These are phyloP conservation scores for Lapara coniferarum DNA, from an alignment of 2,888 invertebrate genomes.

Conservation along the genomic window DNA sequence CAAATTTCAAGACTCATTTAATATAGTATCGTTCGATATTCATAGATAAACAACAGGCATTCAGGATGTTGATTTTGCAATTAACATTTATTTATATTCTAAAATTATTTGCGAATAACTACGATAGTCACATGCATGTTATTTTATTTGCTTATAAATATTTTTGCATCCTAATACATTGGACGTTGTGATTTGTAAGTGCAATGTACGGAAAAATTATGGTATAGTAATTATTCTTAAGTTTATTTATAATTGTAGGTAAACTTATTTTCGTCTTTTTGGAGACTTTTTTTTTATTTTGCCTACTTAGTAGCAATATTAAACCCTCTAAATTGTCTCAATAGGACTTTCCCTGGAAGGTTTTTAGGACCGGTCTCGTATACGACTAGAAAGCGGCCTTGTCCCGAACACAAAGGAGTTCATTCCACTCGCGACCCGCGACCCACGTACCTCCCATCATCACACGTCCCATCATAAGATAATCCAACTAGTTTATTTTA, in stretches of 20 bases:
- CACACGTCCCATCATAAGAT: slow-evolving; percentile 9
- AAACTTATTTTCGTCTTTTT: too few species aligned
- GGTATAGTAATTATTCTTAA: neutral
- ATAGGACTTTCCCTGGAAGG: slow-evolving; percentile 47
- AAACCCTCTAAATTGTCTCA: neutral
- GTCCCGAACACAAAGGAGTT: slow-evolving; percentile 62
- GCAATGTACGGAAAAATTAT: neutral
- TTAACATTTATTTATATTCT: neutral
- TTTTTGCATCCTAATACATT: neutral
- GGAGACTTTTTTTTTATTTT: too few species aligned
- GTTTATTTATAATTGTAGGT: too few species aligned
- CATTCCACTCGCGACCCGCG: slow-evolving; percentile 63
- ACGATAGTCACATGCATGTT: neutral
- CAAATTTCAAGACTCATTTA: neutral
- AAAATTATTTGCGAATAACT: neutral
- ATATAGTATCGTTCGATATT: neutral
- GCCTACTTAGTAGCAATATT: neutral
- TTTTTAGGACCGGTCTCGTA: slow-evolving; percentile 61
- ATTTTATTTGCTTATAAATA: neutral
- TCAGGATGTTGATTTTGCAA: slow-evolving; percentile 5
- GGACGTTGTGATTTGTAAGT: neutral
- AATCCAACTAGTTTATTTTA: slow-evolving; percentile 17
- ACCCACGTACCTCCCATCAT: slow-evolving; percentile 28
- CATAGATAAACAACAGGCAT: neutral
- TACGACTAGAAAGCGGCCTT: slow-evolving; percentile 76